Evolutionary conservation across 2,888 invertebrate species (phyloP).

Genomic region (Ceraclea dissimilis): DNA sequence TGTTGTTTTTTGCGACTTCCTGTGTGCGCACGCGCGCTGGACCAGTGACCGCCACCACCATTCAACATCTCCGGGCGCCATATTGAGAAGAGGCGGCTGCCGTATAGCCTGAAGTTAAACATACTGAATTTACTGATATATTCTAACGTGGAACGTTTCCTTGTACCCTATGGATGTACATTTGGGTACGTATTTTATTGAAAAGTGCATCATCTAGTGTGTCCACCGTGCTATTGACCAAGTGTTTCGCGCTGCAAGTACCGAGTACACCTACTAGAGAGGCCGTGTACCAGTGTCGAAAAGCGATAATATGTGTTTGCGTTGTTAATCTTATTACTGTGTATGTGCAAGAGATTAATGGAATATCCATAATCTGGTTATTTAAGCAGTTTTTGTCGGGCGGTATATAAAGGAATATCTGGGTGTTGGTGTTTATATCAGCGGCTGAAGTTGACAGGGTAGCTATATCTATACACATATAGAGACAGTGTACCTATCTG

Average conservation of each 20-base stretch:
- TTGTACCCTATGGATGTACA: conserved; percentile 53
- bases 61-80: conserved; percentile 59
- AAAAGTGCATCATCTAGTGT: conserved; percentile 14
- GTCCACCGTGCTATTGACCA: conserved; percentile 24
- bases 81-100: conserved; percentile 68
- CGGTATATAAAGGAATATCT: conserved; percentile 54
- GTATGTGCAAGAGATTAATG: conserved; percentile 56
- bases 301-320: not conserved
- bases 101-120: conserved; percentile 51
- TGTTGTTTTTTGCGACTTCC: conserved; percentile 29
- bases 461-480: conserved; percentile 53
- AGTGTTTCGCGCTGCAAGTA: conserved; percentile 41
- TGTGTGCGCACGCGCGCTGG: conserved; percentile 30
- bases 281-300: conserved; percentile 37
- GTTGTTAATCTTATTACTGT: conserved; percentile 58
- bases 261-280: conserved; percentile 47
- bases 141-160: conserved; percentile 49
- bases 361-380: conserved; percentile 76
- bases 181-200: conserved; percentile 47
- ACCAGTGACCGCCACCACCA: conserved; percentile 29
- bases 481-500: not conserved
- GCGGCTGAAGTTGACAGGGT: conserved; percentile 58
- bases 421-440: conserved; percentile 56
- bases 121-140: conserved; percentile 50
- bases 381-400: conserved; percentile 64